phyloP scores from a whole-genome alignment of 2,113 vertebrate species.

The Cervus canadensis region DNA sequence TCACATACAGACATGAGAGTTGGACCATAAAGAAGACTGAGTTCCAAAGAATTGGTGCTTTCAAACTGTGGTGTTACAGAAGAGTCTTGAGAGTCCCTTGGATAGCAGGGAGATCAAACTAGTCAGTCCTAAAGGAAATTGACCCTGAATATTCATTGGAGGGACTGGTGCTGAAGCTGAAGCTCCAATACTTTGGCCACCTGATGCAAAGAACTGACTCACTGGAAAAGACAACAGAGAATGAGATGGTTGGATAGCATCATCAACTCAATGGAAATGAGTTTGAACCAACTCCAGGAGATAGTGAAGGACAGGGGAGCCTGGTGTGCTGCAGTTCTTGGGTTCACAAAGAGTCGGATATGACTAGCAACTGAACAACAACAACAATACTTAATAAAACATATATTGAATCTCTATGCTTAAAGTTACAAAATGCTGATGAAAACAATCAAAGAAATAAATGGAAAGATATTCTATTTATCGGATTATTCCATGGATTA shows the following conservation, averaged over 20 bases:
- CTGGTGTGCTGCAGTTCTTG: background rate
- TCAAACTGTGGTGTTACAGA: background rate
- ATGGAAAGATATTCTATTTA: background rate
- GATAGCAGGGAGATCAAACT: background rate
- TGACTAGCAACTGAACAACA: background rate
- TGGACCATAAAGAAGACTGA: background rate
- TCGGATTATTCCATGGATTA: background rate
- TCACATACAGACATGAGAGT: background rate
- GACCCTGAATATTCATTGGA: background rate
- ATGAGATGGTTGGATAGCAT: background rate
- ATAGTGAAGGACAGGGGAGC: background rate
- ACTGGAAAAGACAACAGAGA: background rate
- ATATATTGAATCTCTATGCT: background rate
- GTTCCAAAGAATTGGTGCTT: background rate
- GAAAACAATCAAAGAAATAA: background rate
- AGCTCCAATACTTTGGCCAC: background rate
- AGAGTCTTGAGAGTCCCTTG: background rate
- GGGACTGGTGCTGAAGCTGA: background rate
- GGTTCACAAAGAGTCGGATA: fast-evolving
- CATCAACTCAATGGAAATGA: background rate
- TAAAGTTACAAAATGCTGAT: background rate
- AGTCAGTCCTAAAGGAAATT: background rate
- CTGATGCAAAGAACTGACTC: background rate
- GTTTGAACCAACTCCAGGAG: background rate
- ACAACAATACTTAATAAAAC: background rate